These are phyloP conservation scores for Anaspis maculata DNA, from an alignment of 2,888 invertebrate genomes.

Conservation along the genomic window DNA sequence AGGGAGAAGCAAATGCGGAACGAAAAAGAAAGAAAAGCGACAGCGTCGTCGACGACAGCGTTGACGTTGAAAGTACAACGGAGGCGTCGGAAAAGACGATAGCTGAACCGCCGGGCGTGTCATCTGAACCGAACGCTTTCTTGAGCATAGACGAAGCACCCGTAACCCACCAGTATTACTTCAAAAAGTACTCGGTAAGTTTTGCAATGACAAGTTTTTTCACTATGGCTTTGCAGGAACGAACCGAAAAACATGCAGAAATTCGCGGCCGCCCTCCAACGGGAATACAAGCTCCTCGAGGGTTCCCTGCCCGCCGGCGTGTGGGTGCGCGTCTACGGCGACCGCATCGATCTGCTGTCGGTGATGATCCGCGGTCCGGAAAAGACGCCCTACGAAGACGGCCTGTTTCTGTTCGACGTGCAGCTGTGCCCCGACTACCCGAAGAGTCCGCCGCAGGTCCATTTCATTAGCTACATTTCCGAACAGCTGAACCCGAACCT, in stretches of 20 bases:
- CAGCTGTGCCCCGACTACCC: constrained; percentile 89
- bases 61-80: constrained; percentile 61
- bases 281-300: constrained; percentile 75
- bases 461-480: constrained; percentile 86
- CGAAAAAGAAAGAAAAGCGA: too few relatives aligned
- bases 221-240: too few relatives aligned
- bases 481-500: constrained; percentile 93
- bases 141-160: constrained; percentile 35
- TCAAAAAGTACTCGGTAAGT: constrained; percentile 53
- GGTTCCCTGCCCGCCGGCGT: constrained; percentile 82
- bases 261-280: constrained; percentile 59
- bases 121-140: too few relatives aligned
- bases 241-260: constrained; percentile 65
- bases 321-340: constrained; percentile 59
- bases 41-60: constrained; percentile 42
- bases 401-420: constrained; percentile 90
- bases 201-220: too few relatives aligned
- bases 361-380: constrained; percentile 89
- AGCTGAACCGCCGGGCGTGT: too few relatives aligned
- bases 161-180: constrained; percentile 31
- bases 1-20: too few relatives aligned
- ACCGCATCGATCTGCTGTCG: constrained; percentile 85
- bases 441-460: constrained; percentile 78
- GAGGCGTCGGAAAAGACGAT: too few relatives aligned
- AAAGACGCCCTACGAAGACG: constrained; percentile 92